Evolutionary conservation across 30 jellyfish, hydroid and myxozoan genomes (phyloP).

Genomic region (Aurelia sp.): DNA sequence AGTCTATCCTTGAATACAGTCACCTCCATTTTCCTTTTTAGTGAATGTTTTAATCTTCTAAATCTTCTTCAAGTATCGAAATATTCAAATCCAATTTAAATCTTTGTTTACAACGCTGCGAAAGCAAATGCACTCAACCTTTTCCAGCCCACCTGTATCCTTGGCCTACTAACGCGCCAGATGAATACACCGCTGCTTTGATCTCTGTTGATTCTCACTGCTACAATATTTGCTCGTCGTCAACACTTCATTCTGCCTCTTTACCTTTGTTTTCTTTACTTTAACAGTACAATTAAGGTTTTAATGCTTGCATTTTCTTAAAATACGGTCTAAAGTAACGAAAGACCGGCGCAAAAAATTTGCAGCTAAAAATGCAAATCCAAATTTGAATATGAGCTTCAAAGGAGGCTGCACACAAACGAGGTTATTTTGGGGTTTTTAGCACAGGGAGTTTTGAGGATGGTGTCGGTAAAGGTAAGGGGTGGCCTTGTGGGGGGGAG

Average conservation of each 20-base stretch:
- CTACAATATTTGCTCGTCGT: background rate
- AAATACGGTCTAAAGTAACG: constrained; percentile 23
- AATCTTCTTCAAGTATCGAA: too few species aligned
- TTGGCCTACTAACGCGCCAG: constrained; percentile 12
- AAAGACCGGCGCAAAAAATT: constrained; percentile 17
- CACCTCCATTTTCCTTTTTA: background rate
- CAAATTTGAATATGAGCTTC: background rate
- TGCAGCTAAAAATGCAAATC: constrained; percentile 28
- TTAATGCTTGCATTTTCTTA: background rate
- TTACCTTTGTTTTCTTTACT: background rate
- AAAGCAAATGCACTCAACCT: constrained; percentile 45
- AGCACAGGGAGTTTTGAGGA: too few species aligned
- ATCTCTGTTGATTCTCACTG: background rate
- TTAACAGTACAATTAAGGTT: background rate
- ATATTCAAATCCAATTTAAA: too few species aligned
- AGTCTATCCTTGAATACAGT: too few species aligned
- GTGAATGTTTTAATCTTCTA: background rate
- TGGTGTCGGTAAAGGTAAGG: too few species aligned
- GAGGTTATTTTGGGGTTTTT: background rate
- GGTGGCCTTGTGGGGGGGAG: too few species aligned
- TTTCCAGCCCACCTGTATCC: constrained; percentile 35
- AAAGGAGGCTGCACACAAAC: constrained; percentile 19
- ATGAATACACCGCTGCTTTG: background rate
- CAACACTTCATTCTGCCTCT: background rate
- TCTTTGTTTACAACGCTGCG: background rate